A percentile compares a stretch with the other conserved stretches of the same genome.
Conservation (phyloP, 1,140 invertebrate genomes). For the Aleiodes sp. region DNA sequence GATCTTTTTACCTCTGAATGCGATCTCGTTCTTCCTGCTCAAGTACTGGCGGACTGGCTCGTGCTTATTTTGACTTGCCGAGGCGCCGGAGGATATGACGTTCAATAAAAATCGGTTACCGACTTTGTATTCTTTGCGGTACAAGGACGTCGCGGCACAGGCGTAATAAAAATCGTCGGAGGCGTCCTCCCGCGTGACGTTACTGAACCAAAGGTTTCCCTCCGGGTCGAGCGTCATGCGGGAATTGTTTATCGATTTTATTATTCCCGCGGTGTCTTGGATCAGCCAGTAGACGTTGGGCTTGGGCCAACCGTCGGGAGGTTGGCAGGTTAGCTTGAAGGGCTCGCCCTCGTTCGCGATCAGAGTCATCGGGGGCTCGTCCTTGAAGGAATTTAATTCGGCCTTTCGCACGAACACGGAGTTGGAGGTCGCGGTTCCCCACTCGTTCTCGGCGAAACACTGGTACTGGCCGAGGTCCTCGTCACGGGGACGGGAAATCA, state of each 20-base stretch:
- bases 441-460: conserved; percentile 95
- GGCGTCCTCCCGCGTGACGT: conserved; percentile 86
- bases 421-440: conserved; percentile 93
- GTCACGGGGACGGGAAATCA: conserved; percentile 86
- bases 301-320: conserved; percentile 93
- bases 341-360: conserved; percentile 86
- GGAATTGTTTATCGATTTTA: conserved; percentile 91
- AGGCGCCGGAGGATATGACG: conserved; percentile 80
- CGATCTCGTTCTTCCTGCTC: conserved; percentile 85
- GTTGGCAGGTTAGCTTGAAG: conserved; percentile 85
- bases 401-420: conserved; percentile 95
- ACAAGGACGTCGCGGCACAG: conserved; percentile 87
- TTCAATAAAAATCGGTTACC: conserved; percentile 84
- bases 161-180: conserved; percentile 86
- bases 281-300: conserved; percentile 94
- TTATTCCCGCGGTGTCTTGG: conserved; percentile 78
- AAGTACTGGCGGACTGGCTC: conserved; percentile 83
- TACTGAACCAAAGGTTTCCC: conserved; percentile 93
- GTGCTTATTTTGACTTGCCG: conserved; percentile 79
- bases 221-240: conserved; percentile 94
- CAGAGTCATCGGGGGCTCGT: conserved; percentile 72
- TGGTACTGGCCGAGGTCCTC: conserved; percentile 97
- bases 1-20: conserved; percentile 80
- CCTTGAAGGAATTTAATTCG: conserved; percentile 91
- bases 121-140: conserved; percentile 90